A percentile compares a stretch with the other conserved stretches of the same genome.
phyloP scores from a whole-genome alignment of 1,140 invertebrate species.

The Schlechtendalia chinensis region DNA sequence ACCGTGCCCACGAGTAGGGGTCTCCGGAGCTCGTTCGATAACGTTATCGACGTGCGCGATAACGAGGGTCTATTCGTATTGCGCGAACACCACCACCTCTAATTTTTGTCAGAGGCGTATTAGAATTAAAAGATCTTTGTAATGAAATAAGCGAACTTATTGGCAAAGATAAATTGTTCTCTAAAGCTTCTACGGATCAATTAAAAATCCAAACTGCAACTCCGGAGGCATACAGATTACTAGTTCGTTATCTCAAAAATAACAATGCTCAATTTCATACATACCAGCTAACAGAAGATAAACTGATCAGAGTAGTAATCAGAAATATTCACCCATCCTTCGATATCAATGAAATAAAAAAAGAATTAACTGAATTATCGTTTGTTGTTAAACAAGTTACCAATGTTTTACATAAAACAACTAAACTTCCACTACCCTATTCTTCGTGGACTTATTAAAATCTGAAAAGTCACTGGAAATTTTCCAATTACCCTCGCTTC shows the following conservation, averaged over 20 bases:
- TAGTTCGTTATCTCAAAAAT: too few relatives aligned
- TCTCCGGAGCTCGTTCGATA: too few relatives aligned
- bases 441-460: slow-evolving; percentile 55
- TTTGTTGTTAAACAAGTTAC: slow-evolving; percentile 6
- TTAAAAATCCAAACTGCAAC: too few relatives aligned
- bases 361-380: background rate
- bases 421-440: slow-evolving; percentile 55
- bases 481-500: slow-evolving; percentile 52
- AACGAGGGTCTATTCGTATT: too few relatives aligned
- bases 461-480: slow-evolving; percentile 55
- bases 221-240: too few relatives aligned
- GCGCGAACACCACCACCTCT: background rate
- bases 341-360: background rate
- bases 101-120: slow-evolving; percentile 4
- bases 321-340: slow-evolving; percentile 1
- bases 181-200: background rate
- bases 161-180: background rate
- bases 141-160: background rate
- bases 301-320: slow-evolving; percentile 17
- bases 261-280: too few relatives aligned
- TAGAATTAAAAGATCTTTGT: background rate
- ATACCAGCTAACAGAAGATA: too few relatives aligned
- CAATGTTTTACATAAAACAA: slow-evolving; percentile 50
- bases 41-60: too few relatives aligned
- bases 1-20: too few relatives aligned